Base-by-base conservation (phyloP, 92 coral and sea anemone genomes). In the Phenganax marumi region DNA sequence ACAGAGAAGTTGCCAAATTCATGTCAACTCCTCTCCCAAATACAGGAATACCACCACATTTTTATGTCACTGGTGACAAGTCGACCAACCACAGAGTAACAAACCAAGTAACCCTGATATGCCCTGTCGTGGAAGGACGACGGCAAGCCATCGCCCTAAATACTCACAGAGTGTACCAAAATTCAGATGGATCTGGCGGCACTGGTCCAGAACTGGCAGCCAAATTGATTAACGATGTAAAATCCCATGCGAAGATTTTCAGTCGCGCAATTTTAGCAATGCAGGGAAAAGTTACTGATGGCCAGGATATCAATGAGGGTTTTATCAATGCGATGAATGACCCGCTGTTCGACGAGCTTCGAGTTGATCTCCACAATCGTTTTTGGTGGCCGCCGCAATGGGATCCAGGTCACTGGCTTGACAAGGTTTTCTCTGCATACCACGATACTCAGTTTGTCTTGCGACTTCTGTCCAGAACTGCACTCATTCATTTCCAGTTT, bases 341-440 rank as follows among this genome's bases (percentile, higher is more conserved):
- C 52, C 81, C 81, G 60, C 50, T 77, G 23, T 77, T 77, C 39
- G 25, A 77, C 11, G 52, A 24, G 12, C 10, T 57, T 6, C 70
- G 70, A 11, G 52, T 24, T 0, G 70, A 26, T 26, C 81, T 24
- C 1, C 81, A 77, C 8, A 66, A 57, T 8, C 69, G 23, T 6
- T 77, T 77, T 18, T 57, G 70, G 70, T 77, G 81, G 81, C 81
- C 81, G 0, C 50, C 1, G 16, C 50, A 76, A 48, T 76, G 69
- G 81, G 81, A 77, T 39, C 81, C 52, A 17, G 81, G 81, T 26
- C 81, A 77, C 55, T 77, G 81, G 81, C 53, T 77, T 12, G 81
- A 77, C 55, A 77, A 77, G 23, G 81, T 77, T 26, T 77, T 77
- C 26, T 24, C 52, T 1, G 23, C 16, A 43, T 77, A 10, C 12